These are phyloP conservation scores for Crenuchus spilurus DNA, from an alignment of 2,797 vertebrate species.

Conservation along the genomic window DNA sequence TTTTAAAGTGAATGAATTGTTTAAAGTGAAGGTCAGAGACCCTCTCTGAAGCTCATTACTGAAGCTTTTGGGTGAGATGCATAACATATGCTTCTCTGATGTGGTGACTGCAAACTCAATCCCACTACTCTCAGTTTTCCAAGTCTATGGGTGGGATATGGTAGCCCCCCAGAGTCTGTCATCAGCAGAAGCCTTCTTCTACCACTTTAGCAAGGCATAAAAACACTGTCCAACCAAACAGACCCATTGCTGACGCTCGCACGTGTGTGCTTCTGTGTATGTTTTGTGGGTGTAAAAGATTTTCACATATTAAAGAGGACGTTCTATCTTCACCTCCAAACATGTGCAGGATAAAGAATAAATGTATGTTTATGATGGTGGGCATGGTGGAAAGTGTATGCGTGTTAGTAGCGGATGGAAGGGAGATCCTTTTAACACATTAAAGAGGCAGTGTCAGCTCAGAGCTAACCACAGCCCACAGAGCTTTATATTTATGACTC, in stretches of 20 bases:
- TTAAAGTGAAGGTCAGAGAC: constrained; percentile 30
- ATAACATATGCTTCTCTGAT: constrained; percentile 43
- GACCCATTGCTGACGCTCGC: not conserved
- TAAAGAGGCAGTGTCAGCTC: constrained; percentile 56
- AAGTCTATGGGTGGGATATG: constrained; percentile 26
- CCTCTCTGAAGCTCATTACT: constrained; percentile 18
- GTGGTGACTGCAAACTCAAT: constrained; percentile 9
- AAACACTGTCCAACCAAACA: constrained; percentile 33
- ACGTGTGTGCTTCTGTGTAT: not conserved
- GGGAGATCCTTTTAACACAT: constrained; percentile 67
- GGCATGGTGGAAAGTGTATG: constrained; percentile 9
- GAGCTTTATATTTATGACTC: constrained; percentile 69
- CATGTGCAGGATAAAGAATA: constrained; percentile 19
- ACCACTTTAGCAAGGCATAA: not conserved
- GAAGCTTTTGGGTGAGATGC: constrained; percentile 37
- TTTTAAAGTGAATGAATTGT: constrained; percentile 24
- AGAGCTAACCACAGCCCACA: constrained; percentile 65
- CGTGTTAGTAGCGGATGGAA: constrained; percentile 34
- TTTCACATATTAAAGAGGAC: constrained; percentile 28
- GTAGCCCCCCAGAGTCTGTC: constrained; percentile 14
- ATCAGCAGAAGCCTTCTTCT: constrained; percentile 14
- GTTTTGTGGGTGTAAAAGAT: constrained; percentile 16
- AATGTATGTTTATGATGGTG: constrained; percentile 27
- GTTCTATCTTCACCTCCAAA: constrained; percentile 10
- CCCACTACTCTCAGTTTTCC: constrained; percentile 33